Base-by-base conservation (phyloP, 1,140 invertebrate genomes). In the Zaprionus nigranus region DNA sequence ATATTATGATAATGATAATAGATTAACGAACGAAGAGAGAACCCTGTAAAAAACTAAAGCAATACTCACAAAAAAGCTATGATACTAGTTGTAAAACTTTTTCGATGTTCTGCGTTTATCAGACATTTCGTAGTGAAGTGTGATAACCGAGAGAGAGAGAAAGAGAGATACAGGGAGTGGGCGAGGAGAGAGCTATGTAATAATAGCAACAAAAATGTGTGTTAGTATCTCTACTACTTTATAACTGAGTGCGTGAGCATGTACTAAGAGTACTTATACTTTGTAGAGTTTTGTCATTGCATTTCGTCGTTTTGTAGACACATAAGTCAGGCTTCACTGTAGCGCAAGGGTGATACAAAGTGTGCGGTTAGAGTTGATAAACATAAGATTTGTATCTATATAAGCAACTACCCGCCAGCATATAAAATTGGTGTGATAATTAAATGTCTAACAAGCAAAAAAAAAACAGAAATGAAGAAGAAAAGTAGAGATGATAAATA, bases 11-110 rank as follows among this genome's bases (percentile, higher is more conserved):
- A 28, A 3, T 58, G 49, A 70, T 46, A 59, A 59, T 76, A 76
- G 73, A 63, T 60, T 78, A 72, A 67, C 58, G 69, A 82, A 78
- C 74, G 75, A 15, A 59, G 51, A 38, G 17, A 13, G 68, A 88
- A 79, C 82, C 78, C 87, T 92, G 90, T 92, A 91, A 80, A 80
- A 92, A 92, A 90, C 77, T 73, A 80, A 90, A 91, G 81, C 83
- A 91, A 92, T 88, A 92, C 90, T 92, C 90, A 92, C 90, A 91
- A 92, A 92, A 92, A 91, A 92, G 90, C 90, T 92, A 92, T 92
- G 90, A 92, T 92, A 92, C 87, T 92, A 92, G 90, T 78, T 90
- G 85, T 90, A 86, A 90, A 82, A 81, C 66, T 69, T 67, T 78
- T 79, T 86, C 82, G 68, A 80, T 51, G 56, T 49, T 57, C 67